A percentile compares a stretch with the other conserved stretches of the same genome.
Evolutionary conservation across 2,888 invertebrate species (phyloP).

Genomic region (Mamestra brassicae): DNA sequence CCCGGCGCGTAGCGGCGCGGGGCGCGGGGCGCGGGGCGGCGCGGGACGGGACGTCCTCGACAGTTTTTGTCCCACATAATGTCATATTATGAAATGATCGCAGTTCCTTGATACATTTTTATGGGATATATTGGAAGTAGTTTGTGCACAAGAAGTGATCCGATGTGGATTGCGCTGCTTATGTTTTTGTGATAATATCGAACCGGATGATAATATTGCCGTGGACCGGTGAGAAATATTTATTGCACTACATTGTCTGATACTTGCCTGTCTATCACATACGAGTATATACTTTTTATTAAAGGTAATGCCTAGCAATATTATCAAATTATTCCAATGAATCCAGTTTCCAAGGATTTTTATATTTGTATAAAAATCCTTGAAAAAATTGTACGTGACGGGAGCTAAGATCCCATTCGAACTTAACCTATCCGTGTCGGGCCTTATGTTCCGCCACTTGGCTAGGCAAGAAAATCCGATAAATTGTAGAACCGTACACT

Average conservation of each 20-base stretch:
- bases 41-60: constrained; percentile 45
- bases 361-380: background rate
- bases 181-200: constrained; percentile 39
- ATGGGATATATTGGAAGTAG: constrained; percentile 40
- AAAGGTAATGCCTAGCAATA: background rate
- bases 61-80: constrained; percentile 42
- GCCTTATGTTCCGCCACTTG: too few species aligned
- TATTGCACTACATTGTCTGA: constrained; percentile 19
- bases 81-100: constrained; percentile 59
- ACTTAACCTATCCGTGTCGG: too few species aligned
- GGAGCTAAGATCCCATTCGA: too few species aligned
- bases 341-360: background rate
- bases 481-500: too few species aligned
- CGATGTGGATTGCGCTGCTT: constrained; percentile 17
- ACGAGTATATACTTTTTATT: constrained; percentile 3
- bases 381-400: too few species aligned
- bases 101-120: constrained; percentile 57
- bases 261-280: background rate
- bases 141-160: constrained; percentile 42
- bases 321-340: constrained; percentile 3
- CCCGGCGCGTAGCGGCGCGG: background rate
- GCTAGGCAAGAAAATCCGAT: too few species aligned
- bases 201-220: constrained; percentile 35
- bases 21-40: background rate
- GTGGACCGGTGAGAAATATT: constrained; percentile 17